Conservation (phyloP, 1,140 invertebrate species). For the Phortica variegata region DNA sequence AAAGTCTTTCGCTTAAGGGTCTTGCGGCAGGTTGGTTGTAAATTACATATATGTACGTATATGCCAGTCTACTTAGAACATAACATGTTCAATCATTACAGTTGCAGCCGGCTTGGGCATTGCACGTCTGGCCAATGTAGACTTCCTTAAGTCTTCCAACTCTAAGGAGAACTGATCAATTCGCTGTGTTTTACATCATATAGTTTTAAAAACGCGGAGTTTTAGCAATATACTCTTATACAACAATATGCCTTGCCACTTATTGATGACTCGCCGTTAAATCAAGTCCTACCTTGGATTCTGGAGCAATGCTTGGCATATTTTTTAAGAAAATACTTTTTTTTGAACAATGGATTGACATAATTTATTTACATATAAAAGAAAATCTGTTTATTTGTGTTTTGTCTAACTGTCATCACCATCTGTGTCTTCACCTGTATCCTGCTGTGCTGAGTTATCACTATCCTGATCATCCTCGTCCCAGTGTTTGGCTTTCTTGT, state of each 20-base stretch:
- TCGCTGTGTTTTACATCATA: too few relatives aligned
- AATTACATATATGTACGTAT: not conserved
- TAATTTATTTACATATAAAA: not conserved
- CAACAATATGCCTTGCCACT: too few relatives aligned
- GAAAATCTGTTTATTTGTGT: not conserved
- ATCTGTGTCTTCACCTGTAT: conserved; percentile 8
- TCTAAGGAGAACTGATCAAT: too few relatives aligned
- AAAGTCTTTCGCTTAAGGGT: conserved; percentile 36
- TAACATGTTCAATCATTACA: not conserved
- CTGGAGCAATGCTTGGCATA: not conserved
- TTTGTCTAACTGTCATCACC: conserved; percentile 3
- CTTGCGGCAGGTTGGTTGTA: conserved; percentile 27
- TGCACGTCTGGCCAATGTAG: conserved; percentile 34
- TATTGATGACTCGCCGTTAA: too few relatives aligned
- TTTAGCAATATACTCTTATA: too few relatives aligned
- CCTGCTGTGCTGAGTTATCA: conserved; percentile 41
- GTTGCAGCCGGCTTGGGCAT: conserved; percentile 31
- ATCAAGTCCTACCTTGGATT: too few relatives aligned
- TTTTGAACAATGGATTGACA: not conserved
- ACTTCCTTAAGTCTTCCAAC: conserved; percentile 34
- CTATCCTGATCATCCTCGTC: conserved; percentile 69
- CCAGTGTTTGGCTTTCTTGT: conserved; percentile 88
- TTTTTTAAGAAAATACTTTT: not conserved
- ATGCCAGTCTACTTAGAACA: not conserved
- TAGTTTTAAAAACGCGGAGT: too few relatives aligned